A percentile compares a stretch with the other conserved stretches of the same genome.
Conservation (phyloP, 2,888 invertebrate species). For the Pachydiplax longipennis region DNA sequence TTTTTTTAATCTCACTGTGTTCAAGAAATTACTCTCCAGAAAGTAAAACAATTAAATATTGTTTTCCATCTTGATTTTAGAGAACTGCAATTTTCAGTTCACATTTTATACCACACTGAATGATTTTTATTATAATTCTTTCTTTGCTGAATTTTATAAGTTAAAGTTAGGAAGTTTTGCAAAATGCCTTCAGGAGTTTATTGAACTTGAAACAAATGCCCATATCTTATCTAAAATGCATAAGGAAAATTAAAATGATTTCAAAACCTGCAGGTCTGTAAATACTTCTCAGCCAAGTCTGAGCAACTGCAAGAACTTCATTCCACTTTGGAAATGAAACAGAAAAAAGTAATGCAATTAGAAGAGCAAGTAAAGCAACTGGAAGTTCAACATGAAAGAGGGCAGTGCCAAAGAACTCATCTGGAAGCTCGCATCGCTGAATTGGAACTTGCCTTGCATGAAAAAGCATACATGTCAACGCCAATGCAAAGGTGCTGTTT, state of each 20-base stretch:
- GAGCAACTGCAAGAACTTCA: constrained; percentile 65
- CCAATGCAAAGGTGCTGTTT: constrained; percentile 4
- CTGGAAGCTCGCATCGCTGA: constrained; percentile 67
- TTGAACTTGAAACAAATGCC: too few relatives aligned
- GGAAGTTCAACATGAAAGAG: constrained; percentile 66
- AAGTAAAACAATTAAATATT: too few relatives aligned
- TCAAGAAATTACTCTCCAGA: too few relatives aligned
- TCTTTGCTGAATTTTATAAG: too few relatives aligned
- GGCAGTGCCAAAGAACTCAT: constrained; percentile 67
- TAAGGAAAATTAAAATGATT: not conserved
- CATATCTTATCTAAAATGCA: too few relatives aligned
- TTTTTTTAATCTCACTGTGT: too few relatives aligned
- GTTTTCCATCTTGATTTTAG: too few relatives aligned
- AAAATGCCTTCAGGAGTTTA: too few relatives aligned
- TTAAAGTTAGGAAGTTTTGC: too few relatives aligned
- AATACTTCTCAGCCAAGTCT: constrained; percentile 64
- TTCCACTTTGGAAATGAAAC: constrained; percentile 64
- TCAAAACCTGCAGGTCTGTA: constrained; percentile 60
- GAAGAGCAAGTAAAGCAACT: constrained; percentile 66
- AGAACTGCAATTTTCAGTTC: too few relatives aligned
- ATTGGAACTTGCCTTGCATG: constrained; percentile 60
- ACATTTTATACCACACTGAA: too few relatives aligned
- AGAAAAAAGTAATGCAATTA: constrained; percentile 65
- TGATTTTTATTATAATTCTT: too few relatives aligned
- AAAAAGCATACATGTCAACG: not conserved